Percentiles rank a stretch among this genome's conserved stretches.
Conservation (phyloP, 2,113 vertebrate genomes). For the Rhinoderma darwinii region DNA sequence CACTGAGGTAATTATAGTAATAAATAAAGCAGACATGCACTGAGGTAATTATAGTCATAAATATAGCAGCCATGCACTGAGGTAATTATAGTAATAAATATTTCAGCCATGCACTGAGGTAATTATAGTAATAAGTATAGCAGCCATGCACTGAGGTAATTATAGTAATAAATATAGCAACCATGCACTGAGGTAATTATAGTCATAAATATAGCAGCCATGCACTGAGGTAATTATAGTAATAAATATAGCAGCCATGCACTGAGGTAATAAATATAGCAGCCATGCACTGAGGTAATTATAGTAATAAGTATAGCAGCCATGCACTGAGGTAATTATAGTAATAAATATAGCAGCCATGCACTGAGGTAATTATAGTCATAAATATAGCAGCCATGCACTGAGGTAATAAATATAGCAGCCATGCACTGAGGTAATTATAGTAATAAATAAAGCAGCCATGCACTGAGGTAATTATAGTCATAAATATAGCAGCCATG, state of each 20-base stretch:
- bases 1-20: neutral
- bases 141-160: no score
- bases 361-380: neutral
- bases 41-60: neutral
- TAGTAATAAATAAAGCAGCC: neutral
- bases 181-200: neutral
- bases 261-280: neutral
- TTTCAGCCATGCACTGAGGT: neutral
- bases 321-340: neutral
- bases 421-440: no score
- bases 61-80: neutral
- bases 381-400: neutral
- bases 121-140: neutral
- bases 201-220: no score
- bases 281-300: neutral
- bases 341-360: neutral
- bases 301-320: neutral
- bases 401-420: no score
- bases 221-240: no score
- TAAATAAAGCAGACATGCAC: neutral
- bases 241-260: no score
- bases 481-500: neutral
- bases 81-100: neutral
- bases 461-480: neutral
- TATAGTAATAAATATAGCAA: no score